Evolutionary conservation across 1,140 invertebrate genomes (phyloP).

Genomic region (Zaprionus gabonicus): DNA sequence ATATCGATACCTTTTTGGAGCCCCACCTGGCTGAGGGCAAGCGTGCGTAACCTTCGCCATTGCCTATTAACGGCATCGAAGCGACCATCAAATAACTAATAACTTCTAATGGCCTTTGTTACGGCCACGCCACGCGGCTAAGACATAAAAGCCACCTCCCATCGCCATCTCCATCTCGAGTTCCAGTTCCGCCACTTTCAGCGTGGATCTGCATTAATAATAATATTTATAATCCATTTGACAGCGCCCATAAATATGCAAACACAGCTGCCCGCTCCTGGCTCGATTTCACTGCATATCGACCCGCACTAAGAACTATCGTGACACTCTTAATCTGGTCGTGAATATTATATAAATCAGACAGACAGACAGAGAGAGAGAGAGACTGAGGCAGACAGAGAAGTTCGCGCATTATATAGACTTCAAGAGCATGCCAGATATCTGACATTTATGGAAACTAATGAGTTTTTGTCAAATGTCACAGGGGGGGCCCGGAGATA

Average conservation of each 20-base stretch:
- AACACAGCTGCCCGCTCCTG: constrained; percentile 20
- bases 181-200: constrained; percentile 9
- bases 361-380: constrained; percentile 3
- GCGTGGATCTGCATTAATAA: constrained; percentile 33
- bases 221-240: constrained; percentile 44
- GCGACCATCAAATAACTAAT: constrained; percentile 55
- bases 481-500: background rate
- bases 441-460: constrained; percentile 75
- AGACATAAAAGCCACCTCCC: constrained; percentile 41
- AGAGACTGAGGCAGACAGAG: background rate
- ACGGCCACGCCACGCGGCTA: constrained; percentile 30
- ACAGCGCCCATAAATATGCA: constrained; percentile 48
- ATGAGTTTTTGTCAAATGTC: constrained; percentile 64
- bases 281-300: constrained; percentile 39
- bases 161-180: constrained; percentile 5
- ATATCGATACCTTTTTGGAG: constrained; percentile 3
- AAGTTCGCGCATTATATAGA: constrained; percentile 55
- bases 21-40: constrained; percentile 21
- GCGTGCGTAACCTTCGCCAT: constrained; percentile 54
- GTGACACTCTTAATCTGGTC: constrained; percentile 35
- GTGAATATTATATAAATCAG: constrained; percentile 74
- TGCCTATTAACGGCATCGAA: constrained; percentile 42
- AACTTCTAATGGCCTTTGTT: constrained; percentile 61
- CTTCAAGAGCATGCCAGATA: constrained; percentile 59
- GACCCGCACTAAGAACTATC: constrained; percentile 43